Conservation (phyloP, 2,113 vertebrate species). For the Phalacrocorax brasilianus region DNA sequence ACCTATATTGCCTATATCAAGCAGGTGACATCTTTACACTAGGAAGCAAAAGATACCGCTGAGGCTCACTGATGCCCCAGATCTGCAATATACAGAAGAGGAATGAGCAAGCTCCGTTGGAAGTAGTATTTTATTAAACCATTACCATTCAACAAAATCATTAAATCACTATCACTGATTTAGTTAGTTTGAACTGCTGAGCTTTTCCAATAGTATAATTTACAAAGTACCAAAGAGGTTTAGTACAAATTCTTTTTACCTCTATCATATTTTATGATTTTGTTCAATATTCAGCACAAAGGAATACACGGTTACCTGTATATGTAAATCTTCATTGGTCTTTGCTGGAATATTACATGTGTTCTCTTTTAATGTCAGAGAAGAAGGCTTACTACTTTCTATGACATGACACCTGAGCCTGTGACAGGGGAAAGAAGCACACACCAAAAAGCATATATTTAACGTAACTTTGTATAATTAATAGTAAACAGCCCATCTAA, state of each 20-base stretch:
- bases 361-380: constrained; percentile 72
- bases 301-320: constrained; percentile 72
- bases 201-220: not conserved
- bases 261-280: not conserved
- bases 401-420: constrained; percentile 91
- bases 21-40: not conserved
- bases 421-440: not conserved
- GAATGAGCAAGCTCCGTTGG: not conserved
- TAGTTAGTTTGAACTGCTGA: not conserved
- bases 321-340: constrained; percentile 82
- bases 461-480: not conserved
- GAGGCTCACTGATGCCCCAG: not conserved
- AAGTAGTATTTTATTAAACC: not conserved
- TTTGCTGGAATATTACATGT: constrained; percentile 63
- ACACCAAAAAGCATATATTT: not conserved
- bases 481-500: not conserved
- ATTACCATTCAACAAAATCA: not conserved
- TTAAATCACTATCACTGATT: not conserved
- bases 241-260: not conserved
- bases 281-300: not conserved
- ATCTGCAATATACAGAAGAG: not conserved
- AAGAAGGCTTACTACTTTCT: constrained; percentile 80
- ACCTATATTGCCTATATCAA: not conserved
- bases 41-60: not conserved
- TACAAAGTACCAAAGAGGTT: not conserved